These are phyloP conservation scores for Sipha flava DNA, from an alignment of 1,140 invertebrate genomes.

Conservation along the genomic window DNA sequence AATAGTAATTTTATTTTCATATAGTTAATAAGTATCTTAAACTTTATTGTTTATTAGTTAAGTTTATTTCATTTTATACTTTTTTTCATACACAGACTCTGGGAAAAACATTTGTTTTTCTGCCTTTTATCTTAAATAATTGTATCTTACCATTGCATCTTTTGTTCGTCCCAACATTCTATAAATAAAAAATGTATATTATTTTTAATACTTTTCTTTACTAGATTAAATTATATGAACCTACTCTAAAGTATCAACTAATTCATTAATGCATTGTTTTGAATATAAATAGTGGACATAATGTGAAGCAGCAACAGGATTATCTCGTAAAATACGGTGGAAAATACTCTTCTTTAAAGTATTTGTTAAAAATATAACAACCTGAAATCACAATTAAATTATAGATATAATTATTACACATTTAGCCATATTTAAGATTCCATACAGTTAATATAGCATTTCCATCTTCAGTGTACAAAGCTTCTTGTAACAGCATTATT, in stretches of 20 bases:
- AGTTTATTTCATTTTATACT: not conserved
- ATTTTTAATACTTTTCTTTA: not conserved
- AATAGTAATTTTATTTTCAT: too few species aligned
- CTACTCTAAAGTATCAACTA: conserved; percentile 49
- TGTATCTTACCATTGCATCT: conserved; percentile 47
- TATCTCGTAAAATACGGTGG: conserved; percentile 46
- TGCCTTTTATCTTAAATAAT: not conserved
- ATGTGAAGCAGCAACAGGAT: conserved; percentile 46
- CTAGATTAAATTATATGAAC: conserved; percentile 34
- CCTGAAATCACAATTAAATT: conserved; percentile 42
- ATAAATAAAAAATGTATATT: conserved; percentile 39
- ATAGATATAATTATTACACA: conserved; percentile 23
- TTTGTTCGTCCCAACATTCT: conserved; percentile 47
- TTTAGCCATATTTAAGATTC: conserved; percentile 28
- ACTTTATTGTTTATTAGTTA: not conserved
- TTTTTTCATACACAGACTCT: not conserved
- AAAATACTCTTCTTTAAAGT: conserved; percentile 48
- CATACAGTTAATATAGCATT: conserved; percentile 49
- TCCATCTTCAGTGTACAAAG: conserved; percentile 48
- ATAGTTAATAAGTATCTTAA: too few species aligned
- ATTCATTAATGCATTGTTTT: conserved; percentile 46
- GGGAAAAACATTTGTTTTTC: not conserved
- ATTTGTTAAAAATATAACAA: conserved; percentile 48
- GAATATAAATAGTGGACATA: conserved; percentile 49
- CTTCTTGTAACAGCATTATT: conserved; percentile 46